phyloP scores from a whole-genome alignment of 2,113 vertebrate genomes.

The Nothobranchius furzeri region DNA sequence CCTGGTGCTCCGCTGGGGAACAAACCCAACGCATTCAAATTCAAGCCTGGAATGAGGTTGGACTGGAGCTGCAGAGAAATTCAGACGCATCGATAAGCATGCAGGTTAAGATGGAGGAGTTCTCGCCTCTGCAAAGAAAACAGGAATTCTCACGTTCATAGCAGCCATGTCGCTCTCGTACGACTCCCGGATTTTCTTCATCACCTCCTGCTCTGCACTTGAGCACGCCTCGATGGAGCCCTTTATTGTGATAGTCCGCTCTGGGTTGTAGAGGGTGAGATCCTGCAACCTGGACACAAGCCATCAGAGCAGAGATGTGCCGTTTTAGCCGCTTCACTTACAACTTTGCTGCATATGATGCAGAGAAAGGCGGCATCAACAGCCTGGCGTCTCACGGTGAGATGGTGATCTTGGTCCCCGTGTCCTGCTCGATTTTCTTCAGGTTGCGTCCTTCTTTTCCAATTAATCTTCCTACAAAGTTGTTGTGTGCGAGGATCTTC shows the following conservation, averaged over 20 bases:
- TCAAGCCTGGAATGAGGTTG: slow-evolving; percentile 97
- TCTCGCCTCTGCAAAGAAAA: too few species aligned
- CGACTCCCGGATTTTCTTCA: slow-evolving; percentile 97
- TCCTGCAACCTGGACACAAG: slow-evolving; percentile 87
- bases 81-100: not conserved
- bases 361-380: not conserved
- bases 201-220: slow-evolving; percentile 93
- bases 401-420: slow-evolving; percentile 98
- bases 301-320: not conserved
- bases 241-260: slow-evolving; percentile 95
- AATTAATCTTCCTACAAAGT: slow-evolving; percentile 96
- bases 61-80: slow-evolving; percentile 90
- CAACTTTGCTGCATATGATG: not conserved
- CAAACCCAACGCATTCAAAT: slow-evolving; percentile 96
- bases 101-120: too few species aligned
- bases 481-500: slow-evolving; percentile 98
- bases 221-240: slow-evolving; percentile 89
- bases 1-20: slow-evolving; percentile 91
- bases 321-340: not conserved
- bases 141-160: slow-evolving; percentile 88
- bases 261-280: slow-evolving; percentile 94
- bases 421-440: slow-evolving; percentile 98
- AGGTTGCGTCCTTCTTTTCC: slow-evolving; percentile 98
- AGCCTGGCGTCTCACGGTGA: slow-evolving; percentile 85
- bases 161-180: slow-evolving; percentile 97